Base-by-base conservation (phyloP, 2,113 vertebrate genomes). In the Nerophis ophidion region DNA sequence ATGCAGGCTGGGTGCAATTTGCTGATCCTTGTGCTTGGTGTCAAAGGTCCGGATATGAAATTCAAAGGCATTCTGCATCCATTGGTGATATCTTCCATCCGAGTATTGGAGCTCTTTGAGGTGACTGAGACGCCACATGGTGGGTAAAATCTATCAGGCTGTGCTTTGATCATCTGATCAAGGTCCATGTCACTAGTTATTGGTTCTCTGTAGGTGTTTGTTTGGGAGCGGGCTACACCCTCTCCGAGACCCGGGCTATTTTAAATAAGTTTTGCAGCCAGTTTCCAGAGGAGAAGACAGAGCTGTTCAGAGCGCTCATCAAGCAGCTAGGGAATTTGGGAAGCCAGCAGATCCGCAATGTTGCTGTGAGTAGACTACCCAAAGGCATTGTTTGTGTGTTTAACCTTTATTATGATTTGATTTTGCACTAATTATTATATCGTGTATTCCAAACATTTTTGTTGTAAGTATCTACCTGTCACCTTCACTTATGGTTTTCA, bases 301-400 rank as follows among this genome's bases (percentile, higher is more conserved):
- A 93, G 61, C 84, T 88, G 35, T 88, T 85, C 71, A 16, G 17
- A n/a, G 85, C 91, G 5, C 76, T 95, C 53, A 79, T 90, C 70
- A 84, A 89, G 47, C 91, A 94, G 65, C 84, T 96, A 74, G 74
- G 77, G 11, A 87, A 85, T 1, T 63, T 94, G 57, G 91, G 90
- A 10, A 91, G 90, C 79, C 75, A 89, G 65, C 92, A 93, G 83
- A 92, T 95, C 68, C 90, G 92, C 5, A 94, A 88, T 6, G 82
- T 94, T 59, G 93, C 90, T 0, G 92, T 94, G 66, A 71, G 85
- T 69, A 15, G 4, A 60, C 19, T 10, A 11, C 7, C 9, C 4
- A 50, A 50, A 50, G 16, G 47, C 16, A 16, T 8, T 6, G 26
- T 5, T 26, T 26, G 3, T 26, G 26, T 26, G 3, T 26, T 26